Evolutionary conservation across 2,113 vertebrate species (phyloP), one percentile per base, ranked within the genome.

Genomic region (Nettapus auritus): DNA sequence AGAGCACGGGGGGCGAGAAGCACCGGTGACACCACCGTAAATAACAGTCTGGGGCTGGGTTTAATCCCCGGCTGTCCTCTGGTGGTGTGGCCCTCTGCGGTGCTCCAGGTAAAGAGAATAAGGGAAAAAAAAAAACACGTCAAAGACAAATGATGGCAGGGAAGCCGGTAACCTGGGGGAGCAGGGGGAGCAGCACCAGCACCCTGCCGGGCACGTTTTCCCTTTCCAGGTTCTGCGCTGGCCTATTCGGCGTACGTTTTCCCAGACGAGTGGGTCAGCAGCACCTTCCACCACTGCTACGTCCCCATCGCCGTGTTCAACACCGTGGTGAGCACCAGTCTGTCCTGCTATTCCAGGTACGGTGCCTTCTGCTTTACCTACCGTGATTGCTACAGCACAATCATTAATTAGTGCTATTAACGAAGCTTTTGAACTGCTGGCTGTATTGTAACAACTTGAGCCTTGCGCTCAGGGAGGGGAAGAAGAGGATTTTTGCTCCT

Each of bases 291-390:
- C 84, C 93, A 11, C 11, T 98, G 64, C 74, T 99, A 98, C 36
- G 44, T 99, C 33, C 88, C 97, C 64, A 18, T 98, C 3, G 98
- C 99, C 0, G 96, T 98, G 77, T 4, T 98, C 14, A 99, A 99
- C 97, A 97, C 98, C 0, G 8, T 97, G 8, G 0, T 99, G 38
- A 98, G 98, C 97, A 99, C 98, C 1, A 46, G 91, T 38, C 84
- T 99, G 16, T 95, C 99, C 96, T 99, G 99, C 97, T 99, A 99
- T 59, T 99, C 99, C 97, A 99, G 99, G 99, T 99, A 97, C 77
- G 63, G 57, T 36, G 48, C 29, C 67, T 16, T 0, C 9, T 5
- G 71, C 29, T 33, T 8, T 8, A 2, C 9, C 20, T n/a, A 31
- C 3, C 2, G 2, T 11, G 33, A 17, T 16, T 11, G 50, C 33